Base-by-base conservation (phyloP, 1,140 invertebrate species). In the Pectinophora gossypiella region DNA sequence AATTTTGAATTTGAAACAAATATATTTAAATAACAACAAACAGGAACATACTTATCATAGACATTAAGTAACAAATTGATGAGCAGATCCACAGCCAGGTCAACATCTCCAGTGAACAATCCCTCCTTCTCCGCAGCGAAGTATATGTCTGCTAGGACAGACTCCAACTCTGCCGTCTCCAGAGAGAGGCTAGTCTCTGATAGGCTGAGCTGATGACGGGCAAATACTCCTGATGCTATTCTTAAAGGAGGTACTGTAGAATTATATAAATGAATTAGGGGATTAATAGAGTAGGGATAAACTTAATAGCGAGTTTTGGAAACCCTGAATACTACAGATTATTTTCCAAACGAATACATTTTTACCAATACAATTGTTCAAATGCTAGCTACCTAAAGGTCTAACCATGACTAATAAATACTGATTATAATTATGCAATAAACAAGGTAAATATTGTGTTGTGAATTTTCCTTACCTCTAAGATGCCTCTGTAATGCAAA, bases 401-500 rank as follows among this genome's bases (percentile, higher is more conserved):
- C n/a, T n/a, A n/a, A n/a, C n/a, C n/a, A n/a, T n/a, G n/a, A n/a
- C n/a, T n/a, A n/a, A n/a, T n/a, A n/a, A n/a, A n/a, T n/a, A n/a
- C n/a, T n/a, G n/a, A n/a, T n/a, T n/a, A n/a, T n/a, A n/a, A n/a
- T n/a, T n/a, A n/a, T n/a, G n/a, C n/a, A n/a, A n/a, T n/a, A n/a
- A n/a, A n/a, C n/a, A n/a, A n/a, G n/a, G n/a, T n/a, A n/a, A n/a
- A n/a, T n/a, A n/a, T n/a, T n/a, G n/a, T n/a, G n/a, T n/a, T n/a
- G n/a, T n/a, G n/a, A n/a, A n/a, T n/a, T n/a, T 15, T 18, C 68
- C 88, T 89, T 89, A 93, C 92, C 89, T 74, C 89, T 85, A 45
- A 93, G 76, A 55, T 87, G 71, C 56, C 89, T 90, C 87, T 96
- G 95, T 52, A 97, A 74, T 49, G 90, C 89, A 61, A 92, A 87